These are phyloP conservation scores for Oncorhynchus tshawytscha DNA, from an alignment of 2,113 vertebrate genomes.

Conservation along the genomic window DNA sequence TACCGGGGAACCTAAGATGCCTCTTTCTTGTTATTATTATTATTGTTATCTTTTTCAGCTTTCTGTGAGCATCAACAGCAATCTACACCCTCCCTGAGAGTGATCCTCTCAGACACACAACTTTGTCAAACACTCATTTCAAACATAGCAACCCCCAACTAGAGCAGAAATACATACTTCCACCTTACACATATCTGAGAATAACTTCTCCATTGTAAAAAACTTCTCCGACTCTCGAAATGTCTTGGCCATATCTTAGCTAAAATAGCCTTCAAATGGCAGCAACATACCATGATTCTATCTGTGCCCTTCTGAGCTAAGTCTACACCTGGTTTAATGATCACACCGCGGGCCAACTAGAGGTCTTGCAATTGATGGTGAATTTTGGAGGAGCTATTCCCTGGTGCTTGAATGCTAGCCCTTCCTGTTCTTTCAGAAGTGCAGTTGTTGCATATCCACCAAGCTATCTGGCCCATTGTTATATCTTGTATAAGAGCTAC, in stretches of 20 bases:
- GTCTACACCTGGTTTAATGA: slow-evolving; percentile 46
- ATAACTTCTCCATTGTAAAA: slow-evolving; percentile 9
- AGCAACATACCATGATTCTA: slow-evolving; percentile 14
- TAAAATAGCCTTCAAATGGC: slow-evolving; percentile 53
- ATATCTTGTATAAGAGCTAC: slow-evolving; percentile 52
- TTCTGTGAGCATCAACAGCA: neutral
- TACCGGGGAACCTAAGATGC: slow-evolving; percentile 3
- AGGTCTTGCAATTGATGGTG: slow-evolving; percentile 22
- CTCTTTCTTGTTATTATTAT: slow-evolving; percentile 9
- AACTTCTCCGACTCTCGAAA: slow-evolving; percentile 25
- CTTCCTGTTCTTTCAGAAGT: slow-evolving; percentile 42
- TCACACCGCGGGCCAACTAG: slow-evolving; percentile 34
- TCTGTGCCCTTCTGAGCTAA: slow-evolving; percentile 28
- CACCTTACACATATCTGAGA: slow-evolving; percentile 14
- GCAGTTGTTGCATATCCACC: slow-evolving; percentile 49
- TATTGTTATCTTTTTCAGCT: neutral
- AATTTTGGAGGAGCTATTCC: slow-evolving; percentile 36
- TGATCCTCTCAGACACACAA: neutral
- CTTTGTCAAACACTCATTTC: slow-evolving; percentile 18
- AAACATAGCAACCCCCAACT: slow-evolving; percentile 4
- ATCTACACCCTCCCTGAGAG: neutral
- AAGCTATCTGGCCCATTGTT: slow-evolving; percentile 44
- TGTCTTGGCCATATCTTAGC: slow-evolving; percentile 42
- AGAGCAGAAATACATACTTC: slow-evolving; percentile 4
- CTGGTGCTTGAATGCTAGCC: neutral